Evolutionary conservation across 1,140 invertebrate genomes (phyloP), one percentile per base, ranked within the genome.

Genomic region (Listronotus bonariensis): DNA sequence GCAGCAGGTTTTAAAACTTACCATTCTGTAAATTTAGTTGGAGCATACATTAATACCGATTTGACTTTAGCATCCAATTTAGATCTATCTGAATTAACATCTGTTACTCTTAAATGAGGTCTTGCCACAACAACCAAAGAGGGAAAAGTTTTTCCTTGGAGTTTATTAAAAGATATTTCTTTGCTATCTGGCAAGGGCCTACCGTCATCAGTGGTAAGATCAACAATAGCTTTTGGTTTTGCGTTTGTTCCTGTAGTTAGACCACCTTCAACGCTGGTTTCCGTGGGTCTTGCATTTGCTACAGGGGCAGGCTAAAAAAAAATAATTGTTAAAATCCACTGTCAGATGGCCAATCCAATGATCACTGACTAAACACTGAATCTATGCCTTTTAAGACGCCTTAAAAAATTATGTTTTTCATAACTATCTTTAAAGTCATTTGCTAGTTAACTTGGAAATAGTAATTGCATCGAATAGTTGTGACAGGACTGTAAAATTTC

Each of bases 1-100:
- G n/a, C n/a, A n/a, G n/a, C n/a, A n/a, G n/a, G n/a, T n/a, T 26
- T 26, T n/a, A 20, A 20, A 49, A 63, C 57, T 58, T 68, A 77
- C 91, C 92, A 93, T 80, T 95, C 92, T 0, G 90, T 92, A 72
- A 93, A 93, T 74, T 91, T 91, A 36, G 89, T 87, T 0, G 90
- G 86, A 0, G 86, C 85, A 70, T 88, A 87, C 83, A 92, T 89
- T 0, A 95, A 80, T 12, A 93, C 87, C 18, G 85, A 82, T 77
- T 93, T 93, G 0, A 95, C 91, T 79, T 90, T 90, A 8, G 82
- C 81, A 77, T 91, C 87, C 10, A 88, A 76, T 36, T 81, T 80
- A 3, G 82, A 76, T 18, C 87, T 80, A 71, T 86, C 86, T 4
- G 56, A 75, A 0, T 81, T 74, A 36, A 80, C 75, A 56, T 91